Conservation (phyloP, 2,797 vertebrate species). For the Dallia pectoralis region DNA sequence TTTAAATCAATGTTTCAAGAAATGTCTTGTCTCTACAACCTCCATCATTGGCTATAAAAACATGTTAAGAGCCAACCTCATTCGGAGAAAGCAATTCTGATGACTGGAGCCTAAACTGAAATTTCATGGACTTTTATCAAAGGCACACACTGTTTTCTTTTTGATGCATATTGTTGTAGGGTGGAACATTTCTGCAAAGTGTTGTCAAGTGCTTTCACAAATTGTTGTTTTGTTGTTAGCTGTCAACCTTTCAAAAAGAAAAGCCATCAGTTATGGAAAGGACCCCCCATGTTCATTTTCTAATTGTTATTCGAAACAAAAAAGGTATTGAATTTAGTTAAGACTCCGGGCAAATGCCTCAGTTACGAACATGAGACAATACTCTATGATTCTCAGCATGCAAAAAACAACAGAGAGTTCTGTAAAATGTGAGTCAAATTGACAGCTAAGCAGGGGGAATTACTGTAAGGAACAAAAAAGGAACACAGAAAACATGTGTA, state of each 20-base stretch:
- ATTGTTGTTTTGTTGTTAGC: constrained; percentile 70
- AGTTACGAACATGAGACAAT: constrained; percentile 72
- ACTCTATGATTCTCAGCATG: constrained; percentile 72
- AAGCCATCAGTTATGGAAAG: constrained; percentile 63
- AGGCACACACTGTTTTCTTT: constrained; percentile 63
- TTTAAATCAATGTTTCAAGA: neutral
- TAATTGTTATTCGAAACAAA: constrained; percentile 74
- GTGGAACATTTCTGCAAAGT: constrained; percentile 58
- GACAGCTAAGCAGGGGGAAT: neutral
- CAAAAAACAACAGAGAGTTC: constrained; percentile 67
- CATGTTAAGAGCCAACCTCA: neutral
- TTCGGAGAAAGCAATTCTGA: constrained; percentile 38
- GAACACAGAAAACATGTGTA: neutral
- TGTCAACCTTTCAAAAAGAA: constrained; percentile 74
- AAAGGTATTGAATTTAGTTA: constrained; percentile 85
- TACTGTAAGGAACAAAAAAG: neutral
- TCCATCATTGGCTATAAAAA: neutral
- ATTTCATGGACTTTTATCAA: constrained; percentile 57
- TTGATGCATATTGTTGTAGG: constrained; percentile 55
- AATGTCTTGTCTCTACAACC: neutral
- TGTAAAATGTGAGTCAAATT: neutral
- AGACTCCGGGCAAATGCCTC: constrained; percentile 67
- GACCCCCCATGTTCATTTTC: constrained; percentile 66
- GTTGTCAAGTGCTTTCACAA: constrained; percentile 65
- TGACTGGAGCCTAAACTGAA: constrained; percentile 38